Conservation (phyloP, 1,140 invertebrate genomes). For the Nilaparvata lugens region DNA sequence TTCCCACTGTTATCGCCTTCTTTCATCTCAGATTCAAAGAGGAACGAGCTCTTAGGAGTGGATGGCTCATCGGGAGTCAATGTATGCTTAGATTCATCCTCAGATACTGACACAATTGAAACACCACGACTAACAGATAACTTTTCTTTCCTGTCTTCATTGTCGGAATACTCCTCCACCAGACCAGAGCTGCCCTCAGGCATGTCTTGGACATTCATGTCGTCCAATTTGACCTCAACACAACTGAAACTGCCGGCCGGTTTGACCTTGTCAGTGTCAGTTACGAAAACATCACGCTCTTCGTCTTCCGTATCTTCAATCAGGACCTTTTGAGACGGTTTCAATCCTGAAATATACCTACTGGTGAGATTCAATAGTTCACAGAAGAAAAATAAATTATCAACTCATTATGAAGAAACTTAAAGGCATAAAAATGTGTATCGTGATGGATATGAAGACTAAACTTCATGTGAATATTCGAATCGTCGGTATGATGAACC, state of each 20-base stretch:
- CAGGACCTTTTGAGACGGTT: conserved; percentile 40
- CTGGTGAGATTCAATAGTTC: neutral
- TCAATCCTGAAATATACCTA: conserved; percentile 29
- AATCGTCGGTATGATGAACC: no score
- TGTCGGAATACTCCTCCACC: conserved; percentile 34
- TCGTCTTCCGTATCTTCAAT: conserved; percentile 31
- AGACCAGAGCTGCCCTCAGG: conserved; percentile 29
- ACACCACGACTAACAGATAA: conserved; percentile 42
- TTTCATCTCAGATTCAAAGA: neutral
- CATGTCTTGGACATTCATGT: conserved; percentile 22
- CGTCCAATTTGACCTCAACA: conserved; percentile 43
- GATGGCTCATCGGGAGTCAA: conserved; percentile 7
- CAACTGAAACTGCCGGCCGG: conserved; percentile 25
- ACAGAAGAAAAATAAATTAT: neutral
- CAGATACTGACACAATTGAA: conserved; percentile 53
- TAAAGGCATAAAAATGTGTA: no score
- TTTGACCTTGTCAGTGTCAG: neutral
- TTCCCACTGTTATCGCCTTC: neutral
- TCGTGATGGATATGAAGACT: no score
- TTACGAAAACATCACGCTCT: conserved; percentile 7
- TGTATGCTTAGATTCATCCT: conserved; percentile 40
- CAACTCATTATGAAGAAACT: no score
- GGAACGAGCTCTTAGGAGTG: neutral
- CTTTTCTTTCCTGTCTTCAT: conserved; percentile 28
- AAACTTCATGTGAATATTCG: no score